Conservation (phyloP, 2,888 invertebrate genomes). For the Lasioglossum vierecki region DNA sequence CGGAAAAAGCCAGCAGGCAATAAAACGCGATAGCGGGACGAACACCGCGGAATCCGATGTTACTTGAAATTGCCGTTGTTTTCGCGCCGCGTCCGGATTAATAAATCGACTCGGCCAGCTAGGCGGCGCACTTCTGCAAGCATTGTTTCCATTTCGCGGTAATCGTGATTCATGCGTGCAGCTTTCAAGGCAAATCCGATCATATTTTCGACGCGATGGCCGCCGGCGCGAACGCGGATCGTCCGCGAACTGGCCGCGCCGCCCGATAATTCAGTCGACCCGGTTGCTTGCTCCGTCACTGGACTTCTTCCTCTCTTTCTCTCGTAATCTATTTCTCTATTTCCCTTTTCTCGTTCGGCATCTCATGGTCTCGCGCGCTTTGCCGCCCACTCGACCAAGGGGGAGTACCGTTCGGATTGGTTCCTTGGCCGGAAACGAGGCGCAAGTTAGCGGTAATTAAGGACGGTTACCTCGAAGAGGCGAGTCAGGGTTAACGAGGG, state of each 20-base stretch:
- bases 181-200: constrained; percentile 59
- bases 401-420: background rate
- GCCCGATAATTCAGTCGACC: background rate
- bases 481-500: constrained; percentile 69
- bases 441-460: constrained; percentile 65
- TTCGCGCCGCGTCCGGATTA: constrained; percentile 57
- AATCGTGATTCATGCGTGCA: constrained; percentile 71
- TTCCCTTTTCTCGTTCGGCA: background rate
- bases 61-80: constrained; percentile 34
- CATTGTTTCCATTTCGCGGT: constrained; percentile 66
- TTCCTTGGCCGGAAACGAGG: constrained; percentile 51
- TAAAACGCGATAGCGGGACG: constrained; percentile 41
- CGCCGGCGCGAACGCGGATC: constrained; percentile 8
- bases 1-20: constrained; percentile 20
- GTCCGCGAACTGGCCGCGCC: background rate
- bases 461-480: constrained; percentile 58
- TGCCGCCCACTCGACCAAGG: background rate
- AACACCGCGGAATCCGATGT: constrained; percentile 30
- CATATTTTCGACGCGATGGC: constrained; percentile 36
- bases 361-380: background rate
- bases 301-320: too few relatives aligned
- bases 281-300: too few relatives aligned
- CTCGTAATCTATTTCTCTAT: too few relatives aligned
- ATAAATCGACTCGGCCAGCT: constrained; percentile 53
- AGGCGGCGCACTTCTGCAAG: constrained; percentile 40